These are phyloP conservation scores for Taeniopygia guttata DNA, from an alignment of 2,797 vertebrate species.

Conservation along the genomic window DNA sequence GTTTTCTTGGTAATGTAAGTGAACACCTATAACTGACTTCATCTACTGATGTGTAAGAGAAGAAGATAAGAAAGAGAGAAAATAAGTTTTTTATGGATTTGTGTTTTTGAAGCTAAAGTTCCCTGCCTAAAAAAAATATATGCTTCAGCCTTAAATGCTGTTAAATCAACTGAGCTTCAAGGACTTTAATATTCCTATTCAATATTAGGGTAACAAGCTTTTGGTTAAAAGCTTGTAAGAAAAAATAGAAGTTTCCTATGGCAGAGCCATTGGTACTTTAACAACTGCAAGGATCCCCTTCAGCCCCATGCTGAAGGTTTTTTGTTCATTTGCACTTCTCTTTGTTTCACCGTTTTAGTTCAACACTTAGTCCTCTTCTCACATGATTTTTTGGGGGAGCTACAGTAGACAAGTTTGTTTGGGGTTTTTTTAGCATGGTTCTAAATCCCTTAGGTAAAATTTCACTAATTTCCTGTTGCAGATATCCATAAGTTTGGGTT, in stretches of 20 bases:
- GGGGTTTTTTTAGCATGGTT: neutral
- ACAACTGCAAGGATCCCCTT: neutral
- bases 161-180: neutral
- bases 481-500: neutral
- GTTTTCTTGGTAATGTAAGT: conserved; percentile 22
- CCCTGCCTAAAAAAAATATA: neutral
- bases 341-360: neutral
- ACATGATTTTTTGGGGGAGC: neutral
- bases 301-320: neutral
- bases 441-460: neutral
- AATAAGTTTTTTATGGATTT: neutral
- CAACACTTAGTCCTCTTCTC: neutral
- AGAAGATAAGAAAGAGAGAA: neutral
- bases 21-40: neutral
- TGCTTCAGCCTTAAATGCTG: neutral
- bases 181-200: neutral
- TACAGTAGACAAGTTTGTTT: neutral
- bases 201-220: neutral
- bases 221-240: neutral
- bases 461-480: neutral
- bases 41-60: neutral
- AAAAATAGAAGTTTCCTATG: neutral
- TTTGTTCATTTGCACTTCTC: neutral
- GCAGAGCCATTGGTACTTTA: neutral
- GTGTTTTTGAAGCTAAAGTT: neutral